phyloP scores from a whole-genome alignment of 1,140 invertebrate species.

The Penaeus indicus region DNA sequence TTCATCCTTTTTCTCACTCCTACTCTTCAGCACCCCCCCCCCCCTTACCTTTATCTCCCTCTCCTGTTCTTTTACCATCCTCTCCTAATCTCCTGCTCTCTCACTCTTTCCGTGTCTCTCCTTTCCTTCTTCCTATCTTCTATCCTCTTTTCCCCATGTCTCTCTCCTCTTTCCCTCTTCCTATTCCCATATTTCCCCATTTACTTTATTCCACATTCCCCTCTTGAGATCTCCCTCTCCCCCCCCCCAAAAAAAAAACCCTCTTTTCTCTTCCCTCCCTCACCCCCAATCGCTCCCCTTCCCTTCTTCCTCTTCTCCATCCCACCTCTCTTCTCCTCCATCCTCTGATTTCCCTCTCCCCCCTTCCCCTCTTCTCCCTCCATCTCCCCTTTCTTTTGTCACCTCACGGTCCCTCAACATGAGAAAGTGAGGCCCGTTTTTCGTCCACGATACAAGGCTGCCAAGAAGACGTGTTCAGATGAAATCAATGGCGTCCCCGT shows the following conservation, averaged over 20 bases:
- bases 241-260: no score
- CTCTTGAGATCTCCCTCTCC: slow-evolving; percentile 19
- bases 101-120: neutral
- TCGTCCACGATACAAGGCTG: slow-evolving; percentile 15
- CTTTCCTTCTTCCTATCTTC: neutral
- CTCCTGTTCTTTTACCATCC: neutral
- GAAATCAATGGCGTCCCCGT: slow-evolving; percentile 60
- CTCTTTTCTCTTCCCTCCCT: slow-evolving; percentile 26
- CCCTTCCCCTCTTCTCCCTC: neutral
- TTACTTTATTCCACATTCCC: neutral
- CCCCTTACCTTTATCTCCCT: neutral
- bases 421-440: slow-evolving; percentile 2
- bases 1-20: neutral
- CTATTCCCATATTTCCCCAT: neutral
- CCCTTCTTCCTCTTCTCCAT: neutral
- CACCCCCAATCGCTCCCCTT: slow-evolving; percentile 5
- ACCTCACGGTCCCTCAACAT: neutral
- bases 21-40: neutral
- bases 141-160: neutral
- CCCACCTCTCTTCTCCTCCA: neutral
- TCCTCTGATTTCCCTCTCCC: neutral
- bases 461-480: slow-evolving; percentile 54
- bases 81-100: neutral
- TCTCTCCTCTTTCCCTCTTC: neutral
- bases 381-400: neutral